Percentiles rank a stretch among this genome's conserved stretches.
These are phyloP conservation scores for Tetraneura akinire DNA, from an alignment of 1,140 invertebrate species.

Conservation along the genomic window DNA sequence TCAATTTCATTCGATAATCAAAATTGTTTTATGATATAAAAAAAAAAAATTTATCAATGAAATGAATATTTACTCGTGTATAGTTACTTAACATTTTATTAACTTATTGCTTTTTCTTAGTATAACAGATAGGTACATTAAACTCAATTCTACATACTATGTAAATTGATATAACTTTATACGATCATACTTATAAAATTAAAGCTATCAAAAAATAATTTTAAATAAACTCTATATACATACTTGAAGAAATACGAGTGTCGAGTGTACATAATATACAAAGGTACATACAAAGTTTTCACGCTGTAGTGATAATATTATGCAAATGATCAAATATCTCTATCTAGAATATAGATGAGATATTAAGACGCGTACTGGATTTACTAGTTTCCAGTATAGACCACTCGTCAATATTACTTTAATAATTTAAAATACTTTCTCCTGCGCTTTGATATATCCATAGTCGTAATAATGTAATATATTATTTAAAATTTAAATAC, in stretches of 20 bases:
- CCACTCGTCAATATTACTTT: slow-evolving; percentile 16
- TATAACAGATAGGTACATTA: too few relatives aligned
- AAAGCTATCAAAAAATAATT: too few relatives aligned
- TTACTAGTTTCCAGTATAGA: slow-evolving; percentile 23
- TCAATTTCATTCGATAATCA: too few relatives aligned
- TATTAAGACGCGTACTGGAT: background rate
- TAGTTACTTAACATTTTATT: too few relatives aligned
- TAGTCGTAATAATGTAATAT: background rate
- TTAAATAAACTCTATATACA: background rate
- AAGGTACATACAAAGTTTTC: background rate
- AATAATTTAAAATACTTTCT: slow-evolving; percentile 35
- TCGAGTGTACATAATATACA: too few relatives aligned
- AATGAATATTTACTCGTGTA: too few relatives aligned
- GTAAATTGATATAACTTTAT: too few relatives aligned
- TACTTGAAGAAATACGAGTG: background rate
- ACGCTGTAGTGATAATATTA: background rate
- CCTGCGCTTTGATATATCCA: background rate
- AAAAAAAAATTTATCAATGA: too few relatives aligned
- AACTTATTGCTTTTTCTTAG: too few relatives aligned
- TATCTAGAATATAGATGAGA: background rate
- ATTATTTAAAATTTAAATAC: background rate
- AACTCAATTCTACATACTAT: too few relatives aligned
- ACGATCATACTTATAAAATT: too few relatives aligned
- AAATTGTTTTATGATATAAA: too few relatives aligned
- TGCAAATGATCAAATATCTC: background rate